Base-by-base conservation (phyloP, 2,888 invertebrate species). In the Thecophora atra region DNA sequence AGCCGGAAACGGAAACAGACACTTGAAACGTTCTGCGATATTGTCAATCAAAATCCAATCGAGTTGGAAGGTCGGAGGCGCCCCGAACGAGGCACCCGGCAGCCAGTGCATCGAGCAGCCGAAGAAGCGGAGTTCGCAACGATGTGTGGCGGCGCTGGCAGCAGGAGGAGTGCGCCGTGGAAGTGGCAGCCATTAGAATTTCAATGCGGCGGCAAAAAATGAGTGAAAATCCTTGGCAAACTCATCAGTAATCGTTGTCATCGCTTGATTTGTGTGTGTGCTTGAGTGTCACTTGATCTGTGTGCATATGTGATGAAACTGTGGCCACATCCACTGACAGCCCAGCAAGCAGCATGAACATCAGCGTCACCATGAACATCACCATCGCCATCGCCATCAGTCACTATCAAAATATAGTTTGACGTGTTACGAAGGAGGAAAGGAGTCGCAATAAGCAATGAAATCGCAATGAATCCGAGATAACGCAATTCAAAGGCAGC, bases 31-130 rank as follows among this genome's bases (percentile, higher is more conserved):
- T 81, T 81, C 74, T 60, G 81, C 82, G 81, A 83, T 83, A 83
- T 82, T 83, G 83, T 83, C 83, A 83, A 84, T 83, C 83, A 83
- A 83, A 82, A 81, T 81, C 82, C 84, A 84, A 84, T 83, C 80
- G 81, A 79, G 78, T 78, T 80, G 80, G 81, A 79, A 81, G 80
- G 83, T 79, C 78, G 77, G 54, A 24, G 54, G 21, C 54, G 69
- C 63, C 54, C 21, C n/a, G 24, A 65, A 37, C 17, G 42, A 47
- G 60, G 28, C 62, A 51, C 17, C 51, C 54, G 52, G 51, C 15
- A 62, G 54, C 24, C 24, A n/a, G 37, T 21, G 56, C 56, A 26
- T 13, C 26, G 56, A 58, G 37, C 24, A 63, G 24, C 26, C n/a
- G 24, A 65, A 47, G 54, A 52, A 37, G 24, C 66, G 15, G 52